phyloP scores from a whole-genome alignment of 1,140 invertebrate genomes.

The Magallana gigas region DNA sequence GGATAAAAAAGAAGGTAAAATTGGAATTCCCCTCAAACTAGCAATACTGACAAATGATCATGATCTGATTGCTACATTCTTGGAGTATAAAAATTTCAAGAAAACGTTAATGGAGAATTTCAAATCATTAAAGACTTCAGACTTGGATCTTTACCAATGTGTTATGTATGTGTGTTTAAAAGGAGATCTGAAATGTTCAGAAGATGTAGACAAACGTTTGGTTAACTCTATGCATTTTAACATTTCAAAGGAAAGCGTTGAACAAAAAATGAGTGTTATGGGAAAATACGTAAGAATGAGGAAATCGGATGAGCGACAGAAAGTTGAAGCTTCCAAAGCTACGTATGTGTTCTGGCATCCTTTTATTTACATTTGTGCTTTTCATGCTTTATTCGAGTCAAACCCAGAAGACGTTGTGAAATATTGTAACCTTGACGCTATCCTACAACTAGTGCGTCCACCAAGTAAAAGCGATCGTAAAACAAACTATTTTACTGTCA shows the following conservation, averaged over 20 bases:
- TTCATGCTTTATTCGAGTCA: background rate
- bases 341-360: constrained; percentile 9
- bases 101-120: background rate
- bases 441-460: background rate
- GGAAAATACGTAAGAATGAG: background rate
- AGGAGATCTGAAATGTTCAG: background rate
- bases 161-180: constrained; percentile 2
- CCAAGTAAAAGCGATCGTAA: background rate
- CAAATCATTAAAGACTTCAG: background rate
- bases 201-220: background rate
- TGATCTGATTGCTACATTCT: background rate
- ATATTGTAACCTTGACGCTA: background rate
- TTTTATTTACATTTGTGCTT: constrained; percentile 18
- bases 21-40: constrained; percentile 23
- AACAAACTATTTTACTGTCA: background rate
- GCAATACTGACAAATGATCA: background rate
- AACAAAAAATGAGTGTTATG: background rate
- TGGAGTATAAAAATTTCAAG: background rate
- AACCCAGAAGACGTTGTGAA: constrained; percentile 7
- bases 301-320: background rate
- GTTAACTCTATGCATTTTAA: background rate
- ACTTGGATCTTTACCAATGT: background rate
- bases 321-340: background rate
- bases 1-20: background rate
- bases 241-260: background rate